phyloP scores from a whole-genome alignment of 2,113 vertebrate genomes.

The Caracal caracal region DNA sequence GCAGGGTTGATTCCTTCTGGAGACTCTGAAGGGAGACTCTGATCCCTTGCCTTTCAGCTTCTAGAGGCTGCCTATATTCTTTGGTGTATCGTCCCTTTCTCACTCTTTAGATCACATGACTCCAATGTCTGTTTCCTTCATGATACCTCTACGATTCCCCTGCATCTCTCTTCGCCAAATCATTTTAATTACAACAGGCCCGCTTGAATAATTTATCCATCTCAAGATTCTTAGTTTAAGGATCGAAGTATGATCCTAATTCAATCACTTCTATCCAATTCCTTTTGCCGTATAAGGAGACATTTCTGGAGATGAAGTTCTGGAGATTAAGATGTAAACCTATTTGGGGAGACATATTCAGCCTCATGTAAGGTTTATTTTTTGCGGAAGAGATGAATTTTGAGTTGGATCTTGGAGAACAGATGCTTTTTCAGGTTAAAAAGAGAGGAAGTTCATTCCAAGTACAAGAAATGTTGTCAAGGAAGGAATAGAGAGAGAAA shows the following conservation, averaged over 20 bases:
- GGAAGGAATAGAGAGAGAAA: not conserved
- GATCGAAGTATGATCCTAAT: not conserved
- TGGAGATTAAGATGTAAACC: not conserved
- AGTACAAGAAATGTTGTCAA: not conserved
- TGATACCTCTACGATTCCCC: not conserved
- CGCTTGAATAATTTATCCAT: not conserved
- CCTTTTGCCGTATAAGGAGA: not conserved
- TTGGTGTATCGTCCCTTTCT: not conserved
- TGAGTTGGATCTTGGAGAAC: not conserved
- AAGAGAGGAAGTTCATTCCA: not conserved
- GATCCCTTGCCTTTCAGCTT: not conserved
- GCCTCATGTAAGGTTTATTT: not conserved
- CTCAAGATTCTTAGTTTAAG: not conserved
- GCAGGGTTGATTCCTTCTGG: not conserved
- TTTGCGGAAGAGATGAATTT: not conserved
- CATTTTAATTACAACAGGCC: not conserved
- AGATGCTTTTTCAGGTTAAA: not conserved
- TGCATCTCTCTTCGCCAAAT: not conserved
- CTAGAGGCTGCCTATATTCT: not conserved
- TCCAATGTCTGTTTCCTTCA: not conserved
- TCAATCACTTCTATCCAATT: not conserved
- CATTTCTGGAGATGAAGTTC: not conserved
- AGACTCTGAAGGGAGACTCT: not conserved
- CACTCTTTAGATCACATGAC: not conserved
- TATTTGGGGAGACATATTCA: not conserved